Evolutionary conservation across 2,888 invertebrate genomes (phyloP).

Genomic region (Zaprionus lineosus): DNA sequence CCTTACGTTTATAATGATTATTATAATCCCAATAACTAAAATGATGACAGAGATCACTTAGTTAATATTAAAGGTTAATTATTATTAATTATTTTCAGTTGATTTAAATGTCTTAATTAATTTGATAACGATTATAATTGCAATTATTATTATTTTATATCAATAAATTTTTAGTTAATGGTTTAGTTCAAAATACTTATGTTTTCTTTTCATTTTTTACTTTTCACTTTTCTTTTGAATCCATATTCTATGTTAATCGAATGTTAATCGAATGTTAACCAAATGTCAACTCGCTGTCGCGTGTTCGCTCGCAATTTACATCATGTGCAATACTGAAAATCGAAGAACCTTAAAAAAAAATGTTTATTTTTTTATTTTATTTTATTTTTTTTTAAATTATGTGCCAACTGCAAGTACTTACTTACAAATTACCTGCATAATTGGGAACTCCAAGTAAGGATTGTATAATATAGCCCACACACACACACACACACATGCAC

Average conservation of each 20-base stretch:
- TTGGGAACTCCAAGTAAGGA: constrained; percentile 41
- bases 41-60: constrained; percentile 54
- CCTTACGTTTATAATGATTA: constrained; percentile 5
- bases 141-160: constrained; percentile 51
- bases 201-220: constrained; percentile 12
- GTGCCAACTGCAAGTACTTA: constrained; percentile 64
- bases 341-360: neutral
- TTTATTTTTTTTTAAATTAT: constrained; percentile 56
- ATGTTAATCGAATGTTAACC: constrained; percentile 13
- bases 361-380: constrained; percentile 16
- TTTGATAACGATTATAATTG: constrained; percentile 19
- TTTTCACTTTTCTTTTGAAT: constrained; percentile 14
- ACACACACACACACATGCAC: constrained; percentile 20
- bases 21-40: constrained; percentile 13
- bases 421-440: constrained; percentile 20
- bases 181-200: constrained; percentile 67
- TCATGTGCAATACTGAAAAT: constrained; percentile 15
- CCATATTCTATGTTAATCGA: neutral
- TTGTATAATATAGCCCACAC: constrained; percentile 36
- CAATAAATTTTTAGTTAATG: constrained; percentile 71
- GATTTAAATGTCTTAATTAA: constrained; percentile 28
- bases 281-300: neutral
- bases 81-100: constrained; percentile 16
- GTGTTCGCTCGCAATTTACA: constrained; percentile 3
- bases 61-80: constrained; percentile 26